A percentile compares a stretch with the other conserved stretches of the same genome.
phyloP scores from a whole-genome alignment of 2,797 vertebrate species.

The Poecilia gillii region DNA sequence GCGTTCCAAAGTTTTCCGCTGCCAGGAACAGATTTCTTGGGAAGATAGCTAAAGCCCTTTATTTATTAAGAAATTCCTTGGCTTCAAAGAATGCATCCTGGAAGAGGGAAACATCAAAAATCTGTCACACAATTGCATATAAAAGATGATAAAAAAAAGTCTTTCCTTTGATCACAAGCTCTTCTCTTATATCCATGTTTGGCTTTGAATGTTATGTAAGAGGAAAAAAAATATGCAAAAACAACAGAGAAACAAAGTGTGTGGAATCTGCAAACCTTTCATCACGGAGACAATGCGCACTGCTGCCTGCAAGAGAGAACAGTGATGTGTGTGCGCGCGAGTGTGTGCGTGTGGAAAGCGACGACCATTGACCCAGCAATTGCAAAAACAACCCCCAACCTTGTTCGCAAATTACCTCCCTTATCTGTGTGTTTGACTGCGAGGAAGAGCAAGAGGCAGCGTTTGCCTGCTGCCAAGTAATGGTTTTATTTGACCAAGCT shows the following conservation, averaged over 20 bases:
- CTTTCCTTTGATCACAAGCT: not conserved
- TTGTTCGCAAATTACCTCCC: conserved; percentile 53
- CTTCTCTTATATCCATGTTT: conserved; percentile 6
- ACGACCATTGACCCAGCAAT: conserved; percentile 67
- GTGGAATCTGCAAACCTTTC: conserved; percentile 73
- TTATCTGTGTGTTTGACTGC: conserved; percentile 64
- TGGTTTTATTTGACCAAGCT: conserved; percentile 52
- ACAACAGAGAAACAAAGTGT: conserved; percentile 55
- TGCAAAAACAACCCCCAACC: conserved; percentile 68
- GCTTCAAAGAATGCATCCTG: not conserved
- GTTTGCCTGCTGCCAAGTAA: conserved; percentile 51
- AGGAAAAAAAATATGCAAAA: conserved; percentile 28
- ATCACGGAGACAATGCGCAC: conserved; percentile 56
- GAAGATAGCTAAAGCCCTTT: not conserved
- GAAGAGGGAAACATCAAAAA: conserved; percentile 3
- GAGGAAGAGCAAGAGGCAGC: conserved; percentile 26
- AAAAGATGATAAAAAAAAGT: not conserved
- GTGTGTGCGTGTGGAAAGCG: conserved; percentile 38
- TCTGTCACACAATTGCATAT: conserved; percentile 3
- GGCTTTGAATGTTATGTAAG: conserved; percentile 23
- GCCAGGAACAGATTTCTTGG: not conserved
- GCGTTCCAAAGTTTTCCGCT: not conserved
- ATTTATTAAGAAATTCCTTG: not conserved
- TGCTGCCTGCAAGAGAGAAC: conserved; percentile 35
- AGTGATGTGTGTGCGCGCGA: not conserved